These are phyloP conservation scores for Gnathonemus longibarbis DNA, from an alignment of 2,113 vertebrate species.

Conservation along the genomic window DNA sequence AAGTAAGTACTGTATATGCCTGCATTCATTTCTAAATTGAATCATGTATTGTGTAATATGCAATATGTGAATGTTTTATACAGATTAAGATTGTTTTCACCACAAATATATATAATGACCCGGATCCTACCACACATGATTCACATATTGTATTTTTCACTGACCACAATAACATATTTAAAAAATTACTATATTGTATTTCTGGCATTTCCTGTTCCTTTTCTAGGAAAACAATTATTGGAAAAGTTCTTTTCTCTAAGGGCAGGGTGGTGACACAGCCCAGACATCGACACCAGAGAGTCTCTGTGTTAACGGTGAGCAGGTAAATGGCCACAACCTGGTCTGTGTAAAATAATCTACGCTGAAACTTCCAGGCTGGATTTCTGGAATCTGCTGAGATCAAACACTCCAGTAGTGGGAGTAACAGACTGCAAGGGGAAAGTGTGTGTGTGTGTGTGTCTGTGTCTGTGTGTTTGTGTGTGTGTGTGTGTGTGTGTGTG, in stretches of 20 bases:
- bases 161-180: constrained; percentile 5
- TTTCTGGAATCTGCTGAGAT: constrained; percentile 49
- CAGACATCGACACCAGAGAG: neutral
- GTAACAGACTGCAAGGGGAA: neutral
- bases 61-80: neutral
- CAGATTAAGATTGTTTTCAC: neutral
- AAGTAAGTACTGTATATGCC: neutral
- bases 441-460: no score
- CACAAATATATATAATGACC: neutral
- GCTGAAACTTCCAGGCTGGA: constrained; percentile 46
- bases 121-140: neutral
- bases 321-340: constrained; percentile 4
- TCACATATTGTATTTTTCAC: constrained; percentile 4
- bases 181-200: constrained; percentile 3
- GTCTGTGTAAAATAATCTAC: constrained; percentile 46
- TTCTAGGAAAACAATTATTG: constrained; percentile 1
- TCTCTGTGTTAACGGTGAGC: neutral
- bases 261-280: neutral
- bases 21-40: neutral
- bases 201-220: constrained; percentile 2
- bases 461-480: no score
- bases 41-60: neutral
- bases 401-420: constrained; percentile 42
- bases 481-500: no score
- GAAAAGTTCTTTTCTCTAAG: neutral